Evolutionary conservation across 2,797 vertebrate genomes (phyloP).

Genomic region (Cercopithecus neglectus): DNA sequence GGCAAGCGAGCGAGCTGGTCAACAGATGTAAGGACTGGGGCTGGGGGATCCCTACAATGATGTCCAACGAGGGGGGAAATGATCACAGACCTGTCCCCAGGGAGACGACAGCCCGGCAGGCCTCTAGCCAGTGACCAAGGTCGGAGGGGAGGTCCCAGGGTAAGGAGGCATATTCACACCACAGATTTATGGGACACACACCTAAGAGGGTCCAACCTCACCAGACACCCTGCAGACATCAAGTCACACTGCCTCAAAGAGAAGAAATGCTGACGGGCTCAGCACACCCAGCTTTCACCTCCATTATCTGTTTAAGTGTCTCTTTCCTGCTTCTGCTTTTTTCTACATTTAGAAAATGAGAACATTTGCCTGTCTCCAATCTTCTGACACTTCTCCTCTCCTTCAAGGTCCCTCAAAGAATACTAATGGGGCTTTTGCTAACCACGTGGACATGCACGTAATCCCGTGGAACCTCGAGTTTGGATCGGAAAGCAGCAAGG

Average conservation of each 20-base stretch:
- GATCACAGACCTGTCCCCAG: not conserved
- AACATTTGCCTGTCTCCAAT: not conserved
- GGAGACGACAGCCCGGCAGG: not conserved
- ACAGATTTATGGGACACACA: not conserved
- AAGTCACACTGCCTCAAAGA: not conserved
- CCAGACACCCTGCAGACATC: not conserved
- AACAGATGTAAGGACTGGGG: not conserved
- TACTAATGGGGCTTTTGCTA: not conserved
- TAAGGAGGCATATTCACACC: not conserved
- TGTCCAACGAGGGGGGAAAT: accelerated
- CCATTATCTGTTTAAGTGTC: not conserved
- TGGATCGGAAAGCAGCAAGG: not conserved
- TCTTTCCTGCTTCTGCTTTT: not conserved
- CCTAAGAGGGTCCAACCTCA: accelerated
- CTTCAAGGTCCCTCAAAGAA: not conserved
- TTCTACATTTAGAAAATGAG: not conserved
- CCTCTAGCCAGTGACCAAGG: not conserved
- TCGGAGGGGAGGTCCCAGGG: not conserved
- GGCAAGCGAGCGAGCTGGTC: not conserved
- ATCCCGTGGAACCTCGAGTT: accelerated
- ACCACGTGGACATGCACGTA: accelerated
- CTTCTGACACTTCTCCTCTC: not conserved
- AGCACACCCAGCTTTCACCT: not conserved
- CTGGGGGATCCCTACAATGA: not conserved
- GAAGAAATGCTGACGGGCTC: not conserved